phyloP scores from a whole-genome alignment of 2,888 invertebrate genomes.

The Megalurothrips usitatus region DNA sequence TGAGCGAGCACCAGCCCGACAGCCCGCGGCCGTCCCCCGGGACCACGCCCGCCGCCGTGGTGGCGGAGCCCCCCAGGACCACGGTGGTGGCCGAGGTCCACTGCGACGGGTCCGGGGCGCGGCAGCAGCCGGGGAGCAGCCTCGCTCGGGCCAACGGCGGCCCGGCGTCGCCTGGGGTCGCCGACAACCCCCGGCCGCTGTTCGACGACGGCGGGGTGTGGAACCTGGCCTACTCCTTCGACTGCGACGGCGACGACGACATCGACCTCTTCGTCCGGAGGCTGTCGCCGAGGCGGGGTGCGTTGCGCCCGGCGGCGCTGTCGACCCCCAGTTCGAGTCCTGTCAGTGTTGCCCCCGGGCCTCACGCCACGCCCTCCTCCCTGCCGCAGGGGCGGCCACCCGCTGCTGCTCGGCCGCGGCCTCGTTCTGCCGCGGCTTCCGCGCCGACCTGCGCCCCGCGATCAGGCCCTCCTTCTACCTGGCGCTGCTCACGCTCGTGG shows the following conservation, averaged over 20 bases:
- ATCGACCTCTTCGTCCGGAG: slow-evolving; percentile 1
- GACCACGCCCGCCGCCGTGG: neutral
- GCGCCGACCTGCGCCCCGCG: slow-evolving; percentile 1
- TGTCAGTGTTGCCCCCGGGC: too few species aligned
- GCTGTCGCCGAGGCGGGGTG: neutral
- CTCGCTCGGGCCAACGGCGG: neutral
- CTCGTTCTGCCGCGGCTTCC: neutral
- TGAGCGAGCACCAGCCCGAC: neutral
- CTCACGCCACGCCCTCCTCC: too few species aligned
- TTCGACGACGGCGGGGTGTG: neutral
- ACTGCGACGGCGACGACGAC: slow-evolving; percentile 23
- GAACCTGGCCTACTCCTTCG: slow-evolving; percentile 19
- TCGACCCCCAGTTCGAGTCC: too few species aligned
- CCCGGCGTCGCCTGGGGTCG: neutral
- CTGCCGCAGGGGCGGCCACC: neutral
- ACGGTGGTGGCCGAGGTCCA: slow-evolving; percentile 18
- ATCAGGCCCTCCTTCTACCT: neutral
- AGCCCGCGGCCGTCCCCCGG: neutral
- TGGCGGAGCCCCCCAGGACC: neutral
- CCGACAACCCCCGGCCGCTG: neutral
- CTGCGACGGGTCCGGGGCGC: neutral
- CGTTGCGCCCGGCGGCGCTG: too few species aligned
- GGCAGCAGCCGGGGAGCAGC: neutral
- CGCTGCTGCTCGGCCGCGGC: neutral
- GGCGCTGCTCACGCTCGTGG: neutral